phyloP scores from a whole-genome alignment of 2,113 vertebrate species.

The Saguinus midas region DNA sequence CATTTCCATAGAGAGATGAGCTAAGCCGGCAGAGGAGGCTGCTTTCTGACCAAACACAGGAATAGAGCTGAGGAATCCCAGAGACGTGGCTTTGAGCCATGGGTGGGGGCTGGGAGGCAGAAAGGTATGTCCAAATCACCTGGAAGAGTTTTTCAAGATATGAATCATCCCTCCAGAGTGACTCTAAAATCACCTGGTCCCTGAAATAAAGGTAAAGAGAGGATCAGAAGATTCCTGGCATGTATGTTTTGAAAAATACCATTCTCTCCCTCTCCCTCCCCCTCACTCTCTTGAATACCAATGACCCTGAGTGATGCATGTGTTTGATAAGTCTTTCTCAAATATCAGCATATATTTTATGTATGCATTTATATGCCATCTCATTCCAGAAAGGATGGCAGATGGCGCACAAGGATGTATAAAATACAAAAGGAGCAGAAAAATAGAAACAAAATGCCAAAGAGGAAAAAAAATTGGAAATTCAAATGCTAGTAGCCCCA shows the following conservation, averaged over 20 bases:
- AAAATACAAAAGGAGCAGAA: constrained; percentile 54
- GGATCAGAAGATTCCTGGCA: neutral
- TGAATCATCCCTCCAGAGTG: neutral
- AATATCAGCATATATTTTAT: constrained; percentile 57
- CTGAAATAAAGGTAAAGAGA: neutral
- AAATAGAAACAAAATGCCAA: constrained; percentile 72
- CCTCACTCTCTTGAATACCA: neutral
- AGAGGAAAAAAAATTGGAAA: constrained; percentile 9
- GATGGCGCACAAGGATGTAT: constrained; percentile 61
- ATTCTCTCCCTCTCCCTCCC: neutral
- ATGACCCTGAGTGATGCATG: neutral
- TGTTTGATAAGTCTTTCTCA: constrained; percentile 24
- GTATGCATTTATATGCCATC: constrained; percentile 52
- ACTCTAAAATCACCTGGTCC: neutral
- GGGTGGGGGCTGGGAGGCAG: neutral
- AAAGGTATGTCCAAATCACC: neutral
- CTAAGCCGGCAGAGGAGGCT: neutral
- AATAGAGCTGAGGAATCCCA: neutral
- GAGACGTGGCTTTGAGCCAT: neutral
- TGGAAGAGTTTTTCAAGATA: constrained; percentile 12
- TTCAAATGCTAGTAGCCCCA: constrained; percentile 30
- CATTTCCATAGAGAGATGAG: constrained; percentile 48
- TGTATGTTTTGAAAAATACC: neutral
- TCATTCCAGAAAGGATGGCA: constrained; percentile 57
- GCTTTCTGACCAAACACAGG: constrained; percentile 55